Conservation (phyloP, 2,888 invertebrate genomes). For the Caenorhabditis drosophilae region DNA sequence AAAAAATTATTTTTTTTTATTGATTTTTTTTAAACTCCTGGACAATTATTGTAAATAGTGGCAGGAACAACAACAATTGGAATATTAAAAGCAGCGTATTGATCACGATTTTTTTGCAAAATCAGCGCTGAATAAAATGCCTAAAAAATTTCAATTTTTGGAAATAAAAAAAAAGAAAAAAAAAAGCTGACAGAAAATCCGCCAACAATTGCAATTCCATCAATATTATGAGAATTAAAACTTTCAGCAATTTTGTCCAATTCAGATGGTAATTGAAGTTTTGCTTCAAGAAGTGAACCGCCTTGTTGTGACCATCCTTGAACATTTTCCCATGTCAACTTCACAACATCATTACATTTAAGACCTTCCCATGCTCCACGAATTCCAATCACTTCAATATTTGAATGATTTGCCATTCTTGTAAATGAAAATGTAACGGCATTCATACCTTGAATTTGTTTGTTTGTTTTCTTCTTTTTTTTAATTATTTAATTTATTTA, state of each 20-base stretch:
- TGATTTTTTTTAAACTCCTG: slow-evolving; percentile 15
- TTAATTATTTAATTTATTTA: no score
- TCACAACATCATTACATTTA: slow-evolving; percentile 79
- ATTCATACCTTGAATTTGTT: no score
- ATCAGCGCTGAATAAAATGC: slow-evolving; percentile 84
- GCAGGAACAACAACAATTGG: slow-evolving; percentile 92
- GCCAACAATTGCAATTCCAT: slow-evolving; percentile 39
- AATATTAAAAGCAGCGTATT: slow-evolving; percentile 85
- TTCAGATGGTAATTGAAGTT: slow-evolving; percentile 31
- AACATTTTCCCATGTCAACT: slow-evolving; percentile 31
- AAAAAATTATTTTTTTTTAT: not conserved
- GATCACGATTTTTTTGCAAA: slow-evolving; percentile 76
- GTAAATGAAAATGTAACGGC: slow-evolving; percentile 95
- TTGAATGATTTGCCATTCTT: slow-evolving; percentile 88
- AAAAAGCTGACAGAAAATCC: slow-evolving; percentile 21
- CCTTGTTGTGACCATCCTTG: slow-evolving; percentile 41
- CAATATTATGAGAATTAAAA: slow-evolving; percentile 21
- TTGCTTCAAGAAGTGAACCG: slow-evolving; percentile 37
- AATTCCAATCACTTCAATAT: slow-evolving; percentile 87
- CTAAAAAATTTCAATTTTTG: slow-evolving; percentile 70
- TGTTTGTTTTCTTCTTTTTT: no score
- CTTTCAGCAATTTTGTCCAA: slow-evolving; percentile 34
- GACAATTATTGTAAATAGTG: slow-evolving; percentile 79
- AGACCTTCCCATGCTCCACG: slow-evolving; percentile 94
- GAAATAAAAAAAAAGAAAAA: not conserved